Evolutionary conservation across 2,797 vertebrate genomes (phyloP), one percentile per base, ranked within the genome.

Genomic region (Arrhamphus sclerolepis): DNA sequence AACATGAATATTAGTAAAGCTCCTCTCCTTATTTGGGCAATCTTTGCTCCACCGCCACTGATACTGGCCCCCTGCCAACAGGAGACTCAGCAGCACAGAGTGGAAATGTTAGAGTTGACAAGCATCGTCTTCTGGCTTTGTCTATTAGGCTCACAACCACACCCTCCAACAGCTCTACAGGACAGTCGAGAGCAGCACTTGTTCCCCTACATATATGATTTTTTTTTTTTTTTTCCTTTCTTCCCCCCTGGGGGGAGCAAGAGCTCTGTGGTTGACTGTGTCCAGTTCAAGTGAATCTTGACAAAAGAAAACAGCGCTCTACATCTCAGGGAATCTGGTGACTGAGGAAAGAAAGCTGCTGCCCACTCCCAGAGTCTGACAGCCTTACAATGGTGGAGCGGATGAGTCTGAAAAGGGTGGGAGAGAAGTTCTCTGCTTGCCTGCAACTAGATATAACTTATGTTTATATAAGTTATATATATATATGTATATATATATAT

Each of bases 321-420:
- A 95, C 95, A 95, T 96, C 97, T 99, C 98, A 98, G 97, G 97
- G 97, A 98, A 96, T 93, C 93, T 91, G 95, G 81, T 84, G 93
- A 97, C 93, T 95, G 94, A 89, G 89, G 83, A 92, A 90, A 85
- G 91, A 92, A 93, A 92, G 90, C 89, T 91, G 89, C 88, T 85
- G 83, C 84, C 85, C 87, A 87, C 86, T 89, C 77, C 42, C 68
- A 87, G 83, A 81, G 78, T 91, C 90, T 80, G 85, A 90, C 87
- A 82, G 89, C 91, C 90, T 91, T 92, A 89, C 70, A 62, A 73
- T 16, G 70, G 85, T 89, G 85, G 86, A 83, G 63, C 43, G 44
- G 81, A 87, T 77, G 48, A 81, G 81, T 81, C 84, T 75, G 84
- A 78, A 81, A 73, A 48, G 56, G 77, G 82, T 67, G 26, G 73